Evolutionary conservation across 2,888 invertebrate species (phyloP).

Genomic region (Amiota minor): DNA sequence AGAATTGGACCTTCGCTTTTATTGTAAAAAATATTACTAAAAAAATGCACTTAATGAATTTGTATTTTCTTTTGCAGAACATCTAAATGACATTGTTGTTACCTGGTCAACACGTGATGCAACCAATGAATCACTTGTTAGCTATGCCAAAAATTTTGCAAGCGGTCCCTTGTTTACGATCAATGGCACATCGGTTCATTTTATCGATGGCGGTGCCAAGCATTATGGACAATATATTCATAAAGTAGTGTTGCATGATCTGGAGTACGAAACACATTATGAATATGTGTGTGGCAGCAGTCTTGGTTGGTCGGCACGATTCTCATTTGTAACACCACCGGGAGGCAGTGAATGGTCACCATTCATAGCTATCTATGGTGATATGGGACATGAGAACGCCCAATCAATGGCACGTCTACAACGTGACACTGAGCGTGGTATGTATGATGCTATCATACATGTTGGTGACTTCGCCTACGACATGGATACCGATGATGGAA

Average conservation of each 20-base stretch:
- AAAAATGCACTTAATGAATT: too few species aligned
- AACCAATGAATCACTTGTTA: conserved; percentile 80
- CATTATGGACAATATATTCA: conserved; percentile 84
- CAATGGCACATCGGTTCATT: conserved; percentile 77
- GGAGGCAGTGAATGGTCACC: conserved; percentile 83
- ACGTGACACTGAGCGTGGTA: conserved; percentile 84
- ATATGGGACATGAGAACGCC: conserved; percentile 95
- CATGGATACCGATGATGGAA: conserved; percentile 87
- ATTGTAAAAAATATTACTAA: too few species aligned
- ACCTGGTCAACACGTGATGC: conserved; percentile 87
- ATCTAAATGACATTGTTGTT: conserved; percentile 80
- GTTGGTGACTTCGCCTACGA: conserved; percentile 97
- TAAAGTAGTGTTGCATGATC: conserved; percentile 78
- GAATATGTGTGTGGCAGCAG: conserved; percentile 87
- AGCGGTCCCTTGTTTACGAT: conserved; percentile 72
- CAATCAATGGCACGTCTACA: conserved; percentile 87
- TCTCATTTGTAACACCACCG: conserved; percentile 84
- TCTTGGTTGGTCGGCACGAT: conserved; percentile 87
- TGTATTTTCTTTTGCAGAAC: conserved; percentile 74
- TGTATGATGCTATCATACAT: conserved; percentile 91
- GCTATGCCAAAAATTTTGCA: conserved; percentile 79
- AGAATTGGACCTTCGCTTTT: too few species aligned
- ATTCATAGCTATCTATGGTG: conserved; percentile 89
- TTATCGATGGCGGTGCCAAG: conserved; percentile 83
- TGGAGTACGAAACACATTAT: conserved; percentile 80